Conservation (phyloP, 2,888 invertebrate genomes). For the Aleiodes testaceus region DNA sequence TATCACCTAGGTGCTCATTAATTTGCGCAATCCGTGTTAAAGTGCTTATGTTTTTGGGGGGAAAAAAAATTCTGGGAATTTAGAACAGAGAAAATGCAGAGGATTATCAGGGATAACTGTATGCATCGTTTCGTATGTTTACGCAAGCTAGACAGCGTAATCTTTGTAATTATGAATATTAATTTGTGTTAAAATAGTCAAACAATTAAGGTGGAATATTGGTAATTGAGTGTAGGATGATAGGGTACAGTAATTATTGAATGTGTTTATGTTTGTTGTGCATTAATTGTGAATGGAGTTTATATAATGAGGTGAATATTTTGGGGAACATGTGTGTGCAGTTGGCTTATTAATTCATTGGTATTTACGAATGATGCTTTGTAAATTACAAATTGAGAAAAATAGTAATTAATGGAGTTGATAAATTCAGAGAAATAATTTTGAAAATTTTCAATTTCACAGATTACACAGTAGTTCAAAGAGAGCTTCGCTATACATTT, state of each 20-base stretch:
- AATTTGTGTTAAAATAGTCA: conserved; percentile 33
- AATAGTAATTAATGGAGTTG: too few species aligned
- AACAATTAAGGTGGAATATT: conserved; percentile 17
- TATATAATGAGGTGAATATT: too few species aligned
- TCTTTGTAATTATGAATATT: conserved; percentile 48
- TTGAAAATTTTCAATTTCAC: too few species aligned
- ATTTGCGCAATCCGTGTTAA: conserved; percentile 12
- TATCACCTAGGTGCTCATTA: conserved; percentile 9
- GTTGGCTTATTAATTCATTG: too few species aligned
- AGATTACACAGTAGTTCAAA: too few species aligned
- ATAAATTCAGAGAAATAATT: too few species aligned
- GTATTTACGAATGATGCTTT: too few species aligned
- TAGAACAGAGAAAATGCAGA: conserved; percentile 1
- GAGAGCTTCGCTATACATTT: too few species aligned
- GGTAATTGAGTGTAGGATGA: conserved; percentile 3
- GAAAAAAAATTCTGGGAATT: background rate
- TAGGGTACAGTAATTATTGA: conserved; percentile 20
- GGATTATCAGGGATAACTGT: conserved; percentile 27
- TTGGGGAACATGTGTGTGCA: too few species aligned
- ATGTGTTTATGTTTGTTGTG: conserved; percentile 12
- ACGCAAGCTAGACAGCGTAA: conserved; percentile 40
- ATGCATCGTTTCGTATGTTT: conserved; percentile 44
- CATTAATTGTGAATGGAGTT: background rate
- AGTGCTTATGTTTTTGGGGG: background rate
- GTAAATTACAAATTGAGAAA: too few species aligned